phyloP scores from a whole-genome alignment of 92 coral and sea anemone genomes.

The Porites cylindrica region DNA sequence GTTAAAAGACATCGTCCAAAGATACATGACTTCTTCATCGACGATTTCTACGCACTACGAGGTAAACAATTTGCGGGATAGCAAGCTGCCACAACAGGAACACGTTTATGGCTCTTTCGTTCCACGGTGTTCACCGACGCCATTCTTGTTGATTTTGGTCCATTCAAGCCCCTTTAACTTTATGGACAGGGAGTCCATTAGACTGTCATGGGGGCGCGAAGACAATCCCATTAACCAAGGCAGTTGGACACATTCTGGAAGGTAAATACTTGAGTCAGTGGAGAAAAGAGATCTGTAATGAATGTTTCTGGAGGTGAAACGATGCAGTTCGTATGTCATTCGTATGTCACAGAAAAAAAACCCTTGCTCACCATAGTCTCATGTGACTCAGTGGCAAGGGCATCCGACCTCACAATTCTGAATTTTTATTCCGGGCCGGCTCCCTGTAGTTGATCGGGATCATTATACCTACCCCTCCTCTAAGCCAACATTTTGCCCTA shows the following conservation, averaged over 20 bases:
- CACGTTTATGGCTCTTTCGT: not conserved
- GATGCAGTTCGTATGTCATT: too few species aligned
- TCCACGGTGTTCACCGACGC: conserved; percentile 57
- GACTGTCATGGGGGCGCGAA: conserved; percentile 90
- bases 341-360: too few species aligned
- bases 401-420: too few species aligned
- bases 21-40: conserved; percentile 68
- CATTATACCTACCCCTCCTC: too few species aligned
- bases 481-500: too few species aligned
- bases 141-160: conserved; percentile 79
- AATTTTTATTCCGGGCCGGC: too few species aligned
- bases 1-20: conserved; percentile 84
- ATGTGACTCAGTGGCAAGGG: too few species aligned
- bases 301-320: too few species aligned
- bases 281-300: not conserved
- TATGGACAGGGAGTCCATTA: conserved; percentile 81
- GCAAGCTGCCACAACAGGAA: conserved; percentile 36
- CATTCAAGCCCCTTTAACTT: conserved; percentile 82
- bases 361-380: too few species aligned
- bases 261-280: conserved; percentile 41
- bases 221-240: conserved; percentile 91
- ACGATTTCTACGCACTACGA: conserved; percentile 65
- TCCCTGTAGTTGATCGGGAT: too few species aligned
- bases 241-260: conserved; percentile 78
- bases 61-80: conserved; percentile 9